Conservation (phyloP, 2,888 invertebrate species). For the Drosophila parthenogenetica region DNA sequence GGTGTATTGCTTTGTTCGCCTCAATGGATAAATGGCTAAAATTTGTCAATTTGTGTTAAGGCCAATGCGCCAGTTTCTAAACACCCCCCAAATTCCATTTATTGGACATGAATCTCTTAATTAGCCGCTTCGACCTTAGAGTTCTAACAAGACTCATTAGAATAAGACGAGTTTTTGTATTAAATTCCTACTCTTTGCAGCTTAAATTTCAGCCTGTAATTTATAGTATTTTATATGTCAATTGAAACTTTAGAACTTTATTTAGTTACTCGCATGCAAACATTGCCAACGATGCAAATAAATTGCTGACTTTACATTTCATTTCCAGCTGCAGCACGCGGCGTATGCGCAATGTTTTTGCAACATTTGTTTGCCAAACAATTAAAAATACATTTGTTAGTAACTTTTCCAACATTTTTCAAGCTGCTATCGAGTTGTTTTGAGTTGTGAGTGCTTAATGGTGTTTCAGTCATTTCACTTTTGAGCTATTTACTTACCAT, state of each 20-base stretch:
- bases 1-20: constrained; percentile 36
- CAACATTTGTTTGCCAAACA: constrained; percentile 48
- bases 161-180: not conserved
- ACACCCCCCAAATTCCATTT: not conserved
- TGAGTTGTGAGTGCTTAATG: constrained; percentile 38
- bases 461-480: constrained; percentile 16
- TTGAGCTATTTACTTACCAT: constrained; percentile 88
- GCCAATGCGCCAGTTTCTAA: constrained; percentile 71
- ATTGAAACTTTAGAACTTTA: constrained; percentile 8
- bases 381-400: constrained; percentile 57
- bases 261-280: constrained; percentile 11
- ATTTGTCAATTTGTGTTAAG: constrained; percentile 76
- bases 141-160: constrained; percentile 25
- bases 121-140: constrained; percentile 48
- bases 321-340: constrained; percentile 12
- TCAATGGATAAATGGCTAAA: constrained; percentile 68
- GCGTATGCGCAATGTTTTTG: constrained; percentile 43
- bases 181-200: not conserved
- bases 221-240: not conserved
- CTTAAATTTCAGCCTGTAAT: not conserved
- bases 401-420: constrained; percentile 37
- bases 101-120: constrained; percentile 58
- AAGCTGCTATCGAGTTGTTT: constrained; percentile 22
- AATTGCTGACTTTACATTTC: constrained; percentile 35
- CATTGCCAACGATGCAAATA: constrained; percentile 12